Percentiles rank a stretch among this genome's conserved stretches.
phyloP scores from a whole-genome alignment of 2,113 vertebrate genomes.

The Hippocampus barbouri region DNA sequence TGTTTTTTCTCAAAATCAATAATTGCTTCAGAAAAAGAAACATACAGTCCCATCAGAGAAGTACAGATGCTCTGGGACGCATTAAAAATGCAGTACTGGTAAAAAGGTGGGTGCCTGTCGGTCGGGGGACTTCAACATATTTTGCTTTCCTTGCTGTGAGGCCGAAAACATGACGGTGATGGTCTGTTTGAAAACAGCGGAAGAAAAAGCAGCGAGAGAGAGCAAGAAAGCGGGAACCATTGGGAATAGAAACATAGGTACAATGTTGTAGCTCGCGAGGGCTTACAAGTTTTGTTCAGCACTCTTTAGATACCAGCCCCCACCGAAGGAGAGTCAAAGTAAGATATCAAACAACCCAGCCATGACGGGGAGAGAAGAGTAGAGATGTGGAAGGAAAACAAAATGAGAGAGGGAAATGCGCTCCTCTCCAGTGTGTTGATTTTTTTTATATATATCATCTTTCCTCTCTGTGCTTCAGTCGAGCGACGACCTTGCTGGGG shows the following conservation, averaged over 20 bases:
- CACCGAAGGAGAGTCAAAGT: constrained; percentile 55
- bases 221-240: constrained; percentile 49
- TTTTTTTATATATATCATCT: constrained; percentile 19
- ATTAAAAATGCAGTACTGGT: constrained; percentile 43
- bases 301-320: constrained; percentile 47
- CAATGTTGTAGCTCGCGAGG: constrained; percentile 59
- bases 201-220: constrained; percentile 44
- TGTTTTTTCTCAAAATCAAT: constrained; percentile 54
- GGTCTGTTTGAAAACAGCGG: constrained; percentile 55
- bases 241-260: constrained; percentile 60
- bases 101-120: constrained; percentile 58
- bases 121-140: constrained; percentile 45
- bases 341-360: constrained; percentile 68
- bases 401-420: constrained; percentile 48
- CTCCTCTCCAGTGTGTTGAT: constrained; percentile 39
- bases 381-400: constrained; percentile 49
- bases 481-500: constrained; percentile 66
- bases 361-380: constrained; percentile 52
- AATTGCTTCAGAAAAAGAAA: constrained; percentile 36
- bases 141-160: constrained; percentile 35
- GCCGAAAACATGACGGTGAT: constrained; percentile 46
- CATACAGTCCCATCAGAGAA: constrained; percentile 40
- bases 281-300: constrained; percentile 50
- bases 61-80: constrained; percentile 16
- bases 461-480: constrained; percentile 45